These are phyloP conservation scores for Alouatta palliata DNA, from an alignment of 2,113 vertebrate species.

Conservation along the genomic window DNA sequence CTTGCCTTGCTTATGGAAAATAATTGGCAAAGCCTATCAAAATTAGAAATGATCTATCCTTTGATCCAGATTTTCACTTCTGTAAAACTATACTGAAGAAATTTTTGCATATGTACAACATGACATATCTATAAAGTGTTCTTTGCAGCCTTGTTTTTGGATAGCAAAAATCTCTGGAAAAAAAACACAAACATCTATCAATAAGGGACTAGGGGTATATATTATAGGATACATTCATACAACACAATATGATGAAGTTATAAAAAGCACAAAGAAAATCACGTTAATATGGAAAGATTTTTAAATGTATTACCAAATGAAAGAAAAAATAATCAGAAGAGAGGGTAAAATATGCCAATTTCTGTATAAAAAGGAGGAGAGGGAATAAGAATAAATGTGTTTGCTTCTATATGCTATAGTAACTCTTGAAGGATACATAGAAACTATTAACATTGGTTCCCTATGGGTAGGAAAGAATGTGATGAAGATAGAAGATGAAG, in stretches of 20 bases:
- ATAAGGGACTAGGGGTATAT: background rate
- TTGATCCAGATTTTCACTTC: constrained; percentile 10
- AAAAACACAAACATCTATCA: background rate
- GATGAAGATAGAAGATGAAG: background rate
- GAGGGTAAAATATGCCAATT: background rate
- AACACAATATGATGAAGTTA: background rate
- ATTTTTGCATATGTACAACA: background rate
- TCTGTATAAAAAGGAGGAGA: background rate
- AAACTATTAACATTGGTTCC: background rate
- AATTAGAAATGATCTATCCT: background rate
- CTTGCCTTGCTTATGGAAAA: background rate
- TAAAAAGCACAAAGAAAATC: background rate
- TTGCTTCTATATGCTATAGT: background rate
- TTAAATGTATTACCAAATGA: background rate
- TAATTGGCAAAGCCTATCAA: constrained; percentile 35
- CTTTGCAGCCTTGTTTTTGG: background rate
- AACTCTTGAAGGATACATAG: background rate
- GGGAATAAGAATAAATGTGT: background rate
- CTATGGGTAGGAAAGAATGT: background rate
- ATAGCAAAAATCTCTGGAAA: background rate
- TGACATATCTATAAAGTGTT: background rate
- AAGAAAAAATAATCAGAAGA: constrained; percentile 3
- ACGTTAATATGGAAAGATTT: background rate
- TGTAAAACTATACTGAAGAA: background rate
- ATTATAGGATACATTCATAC: background rate